Conservation (phyloP, 2,797 vertebrate species). For the Helicolenus hilgendorfi region DNA sequence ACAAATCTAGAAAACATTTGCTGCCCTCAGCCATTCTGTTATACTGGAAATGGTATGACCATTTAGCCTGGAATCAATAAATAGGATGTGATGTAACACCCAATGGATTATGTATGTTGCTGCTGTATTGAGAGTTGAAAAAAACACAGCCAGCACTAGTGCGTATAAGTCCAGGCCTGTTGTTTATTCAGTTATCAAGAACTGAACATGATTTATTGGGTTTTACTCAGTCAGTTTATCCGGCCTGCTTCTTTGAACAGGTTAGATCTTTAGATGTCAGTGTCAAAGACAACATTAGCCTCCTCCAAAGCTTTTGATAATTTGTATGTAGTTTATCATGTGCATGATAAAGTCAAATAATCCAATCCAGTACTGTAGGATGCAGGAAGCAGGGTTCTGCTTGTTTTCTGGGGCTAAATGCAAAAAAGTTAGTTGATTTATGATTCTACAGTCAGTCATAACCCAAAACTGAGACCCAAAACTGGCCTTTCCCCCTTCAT, state of each 20-base stretch:
- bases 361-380: not conserved
- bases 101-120: not conserved
- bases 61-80: constrained; percentile 15
- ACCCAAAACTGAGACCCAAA: not conserved
- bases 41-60: not conserved
- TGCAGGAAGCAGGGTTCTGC: not conserved
- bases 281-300: not conserved
- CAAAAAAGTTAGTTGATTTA: not conserved
- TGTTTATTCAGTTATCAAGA: not conserved
- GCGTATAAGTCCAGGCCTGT: too few species aligned
- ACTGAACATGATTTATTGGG: not conserved
- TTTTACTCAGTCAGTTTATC: not conserved
- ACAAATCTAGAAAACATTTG: not conserved
- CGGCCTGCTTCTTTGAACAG: not conserved
- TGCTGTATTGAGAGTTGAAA: not conserved
- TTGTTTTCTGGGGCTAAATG: not conserved
- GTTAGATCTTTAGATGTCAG: not conserved
- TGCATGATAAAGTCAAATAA: not conserved
- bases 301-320: not conserved
- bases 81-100: constrained; percentile 39
- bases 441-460: not conserved
- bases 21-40: not conserved
- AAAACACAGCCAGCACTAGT: not conserved
- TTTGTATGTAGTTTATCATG: not conserved
- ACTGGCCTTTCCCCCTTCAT: not conserved